Evolutionary conservation across 2,888 invertebrate genomes (phyloP), one percentile per base, ranked within the genome.

Genomic region (Meloe dianella): DNA sequence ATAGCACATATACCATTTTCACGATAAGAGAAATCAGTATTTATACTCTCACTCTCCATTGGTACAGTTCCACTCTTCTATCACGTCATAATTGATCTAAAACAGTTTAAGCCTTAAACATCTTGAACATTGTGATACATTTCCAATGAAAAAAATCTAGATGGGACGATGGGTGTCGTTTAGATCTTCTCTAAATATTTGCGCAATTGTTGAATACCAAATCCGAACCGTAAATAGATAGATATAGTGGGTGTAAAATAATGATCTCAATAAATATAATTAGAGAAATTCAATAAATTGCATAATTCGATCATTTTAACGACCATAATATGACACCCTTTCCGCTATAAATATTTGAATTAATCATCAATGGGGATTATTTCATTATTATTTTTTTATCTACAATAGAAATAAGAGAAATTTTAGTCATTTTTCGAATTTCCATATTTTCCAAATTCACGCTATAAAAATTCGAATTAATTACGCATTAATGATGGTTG

Each of bases 31-130:
- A 73, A 74, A 71, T 75, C 74, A 69, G 67, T 76, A 72, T 77
- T 75, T 77, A 77, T 77, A 76, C 76, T 73, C 68, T 70, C 68
- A 47, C 75, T 75, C 72, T 74, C 75, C 71, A 72, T 70, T 72
- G 62, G 65, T 65, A 65, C 66, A 63, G 57, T 67, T 62, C 70
- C 67, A 61, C 67, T 69, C 69, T 69, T 69, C 64, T 58, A 64
- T 60, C 64, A 57, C 64, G 67, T 66, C 67, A 66, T 57, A 63
- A 65, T 63, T 20, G 59, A 17, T 63, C 65, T 65, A 58, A 68
- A 54, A 51, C 30, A 56, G 47, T 20, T 51, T 68, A 63, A 64
- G 30, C 68, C 68, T 68, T 68, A 68, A 68, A 68, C 63, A 68
- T 63, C 60, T 38, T 63, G 2, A 47, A 29, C 68, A 68, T 68